These are phyloP conservation scores for Gila orcuttii DNA, from an alignment of 2,113 vertebrate species.

Conservation along the genomic window DNA sequence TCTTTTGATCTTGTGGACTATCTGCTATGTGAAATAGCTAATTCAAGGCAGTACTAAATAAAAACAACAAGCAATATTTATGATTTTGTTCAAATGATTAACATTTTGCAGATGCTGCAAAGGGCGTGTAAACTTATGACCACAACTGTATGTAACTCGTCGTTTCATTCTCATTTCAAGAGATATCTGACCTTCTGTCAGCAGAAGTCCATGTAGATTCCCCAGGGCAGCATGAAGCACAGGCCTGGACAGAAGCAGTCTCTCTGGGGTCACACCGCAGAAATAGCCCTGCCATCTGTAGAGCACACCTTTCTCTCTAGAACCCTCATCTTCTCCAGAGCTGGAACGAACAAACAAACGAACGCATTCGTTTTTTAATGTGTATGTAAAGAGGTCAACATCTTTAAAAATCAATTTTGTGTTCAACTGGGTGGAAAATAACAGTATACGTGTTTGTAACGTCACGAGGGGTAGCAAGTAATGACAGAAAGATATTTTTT, in stretches of 20 bases:
- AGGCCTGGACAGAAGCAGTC: slow-evolving; percentile 80
- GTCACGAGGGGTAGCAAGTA: background rate
- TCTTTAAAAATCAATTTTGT: background rate
- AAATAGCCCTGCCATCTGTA: slow-evolving; percentile 85
- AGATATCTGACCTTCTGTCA: slow-evolving; percentile 75
- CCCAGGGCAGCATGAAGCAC: slow-evolving; percentile 90
- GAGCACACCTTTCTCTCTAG: slow-evolving; percentile 84
- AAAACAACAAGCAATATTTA: background rate
- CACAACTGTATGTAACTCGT: background rate
- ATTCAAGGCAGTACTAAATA: background rate
- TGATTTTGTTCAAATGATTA: background rate
- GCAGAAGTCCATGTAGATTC: slow-evolving; percentile 85
- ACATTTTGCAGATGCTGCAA: background rate
- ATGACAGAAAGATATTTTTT: background rate
- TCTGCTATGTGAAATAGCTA: too few relatives aligned
- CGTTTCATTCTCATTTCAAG: background rate
- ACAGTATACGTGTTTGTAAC: background rate
- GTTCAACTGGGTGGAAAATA: background rate
- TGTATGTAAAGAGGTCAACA: background rate
- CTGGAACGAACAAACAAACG: slow-evolving; percentile 58
- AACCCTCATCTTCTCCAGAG: slow-evolving; percentile 72
- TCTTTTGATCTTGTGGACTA: too few relatives aligned
- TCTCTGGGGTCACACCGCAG: slow-evolving; percentile 78
- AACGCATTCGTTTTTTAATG: slow-evolving; percentile 18
- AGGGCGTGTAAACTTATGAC: background rate